Percentiles rank a stretch among this genome's conserved stretches.
Evolutionary conservation across 2,888 invertebrate species (phyloP).

Genomic region (Calameuta idolon): DNA sequence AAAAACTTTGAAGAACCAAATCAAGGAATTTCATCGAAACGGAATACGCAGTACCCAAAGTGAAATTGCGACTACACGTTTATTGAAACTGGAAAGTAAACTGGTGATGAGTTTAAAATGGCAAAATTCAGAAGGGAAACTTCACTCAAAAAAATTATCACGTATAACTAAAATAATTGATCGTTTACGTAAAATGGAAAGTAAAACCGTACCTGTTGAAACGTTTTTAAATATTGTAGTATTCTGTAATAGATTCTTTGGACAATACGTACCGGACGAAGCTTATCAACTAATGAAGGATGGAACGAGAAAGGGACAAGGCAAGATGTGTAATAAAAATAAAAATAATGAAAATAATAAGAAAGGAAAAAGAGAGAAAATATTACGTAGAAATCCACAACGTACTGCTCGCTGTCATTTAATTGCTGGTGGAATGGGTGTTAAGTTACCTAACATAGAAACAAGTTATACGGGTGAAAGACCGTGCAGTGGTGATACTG

Average conservation of each 20-base stretch:
- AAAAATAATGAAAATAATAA: background rate
- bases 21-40: background rate
- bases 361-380: background rate
- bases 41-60: background rate
- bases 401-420: background rate
- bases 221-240: rapidly evolving
- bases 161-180: background rate
- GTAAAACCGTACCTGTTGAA: background rate
- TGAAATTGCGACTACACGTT: background rate
- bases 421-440: background rate
- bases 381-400: background rate
- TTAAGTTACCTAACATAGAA: slow-evolving; percentile 25
- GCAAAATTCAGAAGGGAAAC: background rate
- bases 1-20: slow-evolving; percentile 65
- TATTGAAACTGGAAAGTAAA: slow-evolving; percentile 11
- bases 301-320: rapidly evolving
- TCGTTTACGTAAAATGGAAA: background rate
- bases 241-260: background rate
- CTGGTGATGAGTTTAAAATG: slow-evolving; percentile 6
- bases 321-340: too few relatives aligned
- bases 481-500: background rate
- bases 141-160: rapidly evolving
- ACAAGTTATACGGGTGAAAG: background rate
- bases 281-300: rapidly evolving
- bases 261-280: background rate